A percentile compares a stretch with the other conserved stretches of the same genome.
Conservation (phyloP, 2,888 invertebrate genomes). For the Tachina lurida region DNA sequence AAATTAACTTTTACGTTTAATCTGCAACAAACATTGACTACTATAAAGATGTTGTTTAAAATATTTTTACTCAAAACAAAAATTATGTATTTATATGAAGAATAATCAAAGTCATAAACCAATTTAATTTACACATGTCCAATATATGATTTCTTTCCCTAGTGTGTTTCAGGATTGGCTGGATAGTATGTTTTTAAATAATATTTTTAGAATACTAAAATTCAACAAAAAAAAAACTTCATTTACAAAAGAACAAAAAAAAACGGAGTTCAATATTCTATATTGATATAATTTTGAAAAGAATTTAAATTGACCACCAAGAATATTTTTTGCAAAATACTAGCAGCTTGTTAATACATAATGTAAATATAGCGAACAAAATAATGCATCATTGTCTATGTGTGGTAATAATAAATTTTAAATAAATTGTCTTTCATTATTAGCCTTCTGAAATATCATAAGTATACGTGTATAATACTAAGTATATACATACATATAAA, state of each 20-base stretch:
- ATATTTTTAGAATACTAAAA: not conserved
- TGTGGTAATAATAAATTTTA: too few relatives aligned
- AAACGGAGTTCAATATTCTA: too few relatives aligned
- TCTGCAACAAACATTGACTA: slow-evolving; percentile 39
- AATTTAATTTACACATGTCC: not conserved
- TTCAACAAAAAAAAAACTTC: not conserved
- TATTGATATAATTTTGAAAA: too few relatives aligned
- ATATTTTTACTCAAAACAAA: slow-evolving; percentile 1
- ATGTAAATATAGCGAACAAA: slow-evolving; percentile 19
- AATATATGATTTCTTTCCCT: too few relatives aligned
- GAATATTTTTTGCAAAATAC: not conserved
- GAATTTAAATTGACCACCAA: not conserved
- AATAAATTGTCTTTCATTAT: too few relatives aligned
- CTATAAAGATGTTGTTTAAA: slow-evolving; percentile 33
- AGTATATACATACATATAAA: too few relatives aligned
- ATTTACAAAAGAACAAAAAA: too few relatives aligned
- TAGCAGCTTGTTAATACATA: not conserved
- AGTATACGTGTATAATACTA: too few relatives aligned
- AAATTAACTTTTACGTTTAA: slow-evolving; percentile 22
- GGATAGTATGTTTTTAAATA: not conserved
- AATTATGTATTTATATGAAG: slow-evolving; percentile 14
- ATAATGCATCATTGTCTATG: not conserved
- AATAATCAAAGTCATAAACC: not conserved
- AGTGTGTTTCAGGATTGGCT: not conserved
- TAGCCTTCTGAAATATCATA: too few relatives aligned